Evolutionary conservation across 2,888 invertebrate genomes (phyloP).

Genomic region (Caenorhabditis sp.): DNA sequence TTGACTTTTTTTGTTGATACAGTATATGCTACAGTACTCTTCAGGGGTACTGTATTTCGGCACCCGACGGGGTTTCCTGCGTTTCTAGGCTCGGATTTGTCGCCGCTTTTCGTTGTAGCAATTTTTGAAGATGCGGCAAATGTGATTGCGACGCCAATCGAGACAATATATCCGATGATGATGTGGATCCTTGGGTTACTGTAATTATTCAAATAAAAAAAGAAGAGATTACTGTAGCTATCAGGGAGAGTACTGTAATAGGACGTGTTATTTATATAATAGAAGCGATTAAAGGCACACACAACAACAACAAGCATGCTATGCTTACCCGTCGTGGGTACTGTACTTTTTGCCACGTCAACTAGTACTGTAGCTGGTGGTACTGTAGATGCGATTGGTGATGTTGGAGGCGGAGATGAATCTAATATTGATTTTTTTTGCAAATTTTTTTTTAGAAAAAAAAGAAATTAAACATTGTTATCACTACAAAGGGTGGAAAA

Average conservation of each 20-base stretch:
- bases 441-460: conserved; percentile 2
- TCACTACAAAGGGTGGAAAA: conserved; percentile 3
- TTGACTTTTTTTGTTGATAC: too few species aligned
- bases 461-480: neutral
- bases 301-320: neutral
- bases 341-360: neutral
- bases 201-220: too few species aligned
- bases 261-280: too few species aligned
- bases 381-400: neutral
- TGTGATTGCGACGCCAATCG: neutral
- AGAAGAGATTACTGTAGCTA: neutral
- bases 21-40: neutral
- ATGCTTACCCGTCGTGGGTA: neutral
- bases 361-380: neutral
- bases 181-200: neutral
- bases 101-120: conserved; percentile 34
- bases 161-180: conserved; percentile 1
- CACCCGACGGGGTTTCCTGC: conserved; percentile 17
- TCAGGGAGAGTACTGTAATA: neutral
- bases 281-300: too few species aligned
- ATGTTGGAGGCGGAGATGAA: neutral
- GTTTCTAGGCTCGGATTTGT: conserved; percentile 4
- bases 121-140: conserved; percentile 24
- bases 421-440: neutral
- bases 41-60: conserved; percentile 22